Percentiles rank a stretch among this genome's conserved stretches.
Evolutionary conservation across 1,140 invertebrate genomes (phyloP).

Genomic region (Nephila pilipes): DNA sequence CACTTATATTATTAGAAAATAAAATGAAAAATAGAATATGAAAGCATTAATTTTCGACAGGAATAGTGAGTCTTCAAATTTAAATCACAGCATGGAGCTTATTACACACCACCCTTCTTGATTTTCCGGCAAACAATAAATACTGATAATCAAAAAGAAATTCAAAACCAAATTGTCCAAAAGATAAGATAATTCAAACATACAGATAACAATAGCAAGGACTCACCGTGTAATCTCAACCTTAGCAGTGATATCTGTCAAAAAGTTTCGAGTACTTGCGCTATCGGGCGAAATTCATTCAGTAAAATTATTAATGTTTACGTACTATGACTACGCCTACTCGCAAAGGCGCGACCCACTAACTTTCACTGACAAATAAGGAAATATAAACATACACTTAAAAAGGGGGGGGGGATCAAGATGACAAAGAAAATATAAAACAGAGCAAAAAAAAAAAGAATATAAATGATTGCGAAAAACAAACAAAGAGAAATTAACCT

Average conservation of each 20-base stretch:
- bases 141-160: not conserved
- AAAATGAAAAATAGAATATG: too few relatives aligned
- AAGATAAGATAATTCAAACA: constrained; percentile 29
- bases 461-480: too few relatives aligned
- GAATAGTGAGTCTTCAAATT: too few relatives aligned
- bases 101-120: not conserved
- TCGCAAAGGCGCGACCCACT: constrained; percentile 44
- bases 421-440: not conserved
- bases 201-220: constrained; percentile 6
- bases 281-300: constrained; percentile 42
- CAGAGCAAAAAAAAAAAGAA: too few relatives aligned
- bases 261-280: constrained; percentile 29
- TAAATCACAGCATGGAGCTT: too few relatives aligned
- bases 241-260: constrained; percentile 33
- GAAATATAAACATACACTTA: constrained; percentile 33
- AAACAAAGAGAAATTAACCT: too few relatives aligned
- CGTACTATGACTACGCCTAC: constrained; percentile 65
- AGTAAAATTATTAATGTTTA: constrained; percentile 42
- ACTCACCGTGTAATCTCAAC: constrained; percentile 20
- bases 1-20: too few relatives aligned
- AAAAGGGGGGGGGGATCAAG: not conserved
- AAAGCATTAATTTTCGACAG: too few relatives aligned
- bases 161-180: not conserved
- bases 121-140: not conserved
- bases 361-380: constrained; percentile 59